A percentile compares a stretch with the other conserved stretches of the same genome.
Conservation (phyloP, 2,888 invertebrate species). For the Tachystola acroxantha region DNA sequence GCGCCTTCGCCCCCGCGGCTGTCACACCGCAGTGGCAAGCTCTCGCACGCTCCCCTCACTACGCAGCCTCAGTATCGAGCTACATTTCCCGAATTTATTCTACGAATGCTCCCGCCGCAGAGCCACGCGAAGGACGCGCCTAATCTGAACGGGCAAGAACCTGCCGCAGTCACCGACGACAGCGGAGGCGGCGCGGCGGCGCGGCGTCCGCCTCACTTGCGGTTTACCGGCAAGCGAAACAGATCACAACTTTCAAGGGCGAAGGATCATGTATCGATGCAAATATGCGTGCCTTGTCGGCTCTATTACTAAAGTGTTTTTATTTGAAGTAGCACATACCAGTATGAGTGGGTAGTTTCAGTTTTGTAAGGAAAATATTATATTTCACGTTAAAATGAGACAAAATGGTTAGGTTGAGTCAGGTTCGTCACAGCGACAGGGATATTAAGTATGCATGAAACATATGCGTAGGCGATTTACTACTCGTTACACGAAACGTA, state of each 20-base stretch:
- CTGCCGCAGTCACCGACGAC: constrained; percentile 23
- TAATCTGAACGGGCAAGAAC: constrained; percentile 56
- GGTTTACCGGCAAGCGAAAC: constrained; percentile 13
- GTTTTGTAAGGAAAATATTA: too few relatives aligned
- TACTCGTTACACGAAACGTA: too few relatives aligned
- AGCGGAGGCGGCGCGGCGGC: constrained; percentile 8
- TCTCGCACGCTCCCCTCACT: constrained; percentile 48
- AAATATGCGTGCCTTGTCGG: neutral
- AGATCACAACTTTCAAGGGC: constrained; percentile 18
- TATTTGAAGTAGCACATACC: too few relatives aligned
- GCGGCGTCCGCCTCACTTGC: constrained; percentile 9
- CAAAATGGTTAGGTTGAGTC: too few relatives aligned
- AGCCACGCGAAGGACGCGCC: constrained; percentile 56
- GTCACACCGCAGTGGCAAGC: constrained; percentile 27
- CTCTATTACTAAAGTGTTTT: neutral
- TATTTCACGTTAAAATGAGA: too few relatives aligned
- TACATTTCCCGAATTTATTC: constrained; percentile 58
- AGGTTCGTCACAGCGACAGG: too few relatives aligned
- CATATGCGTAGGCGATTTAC: too few relatives aligned
- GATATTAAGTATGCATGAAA: too few relatives aligned
- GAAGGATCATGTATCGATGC: constrained; percentile 6
- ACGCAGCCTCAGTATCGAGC: constrained; percentile 76
- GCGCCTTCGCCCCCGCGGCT: constrained; percentile 24
- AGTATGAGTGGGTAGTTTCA: too few relatives aligned
- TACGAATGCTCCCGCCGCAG: constrained; percentile 40